Evolutionary conservation across 2,888 invertebrate species (phyloP).

Genomic region (Steinernema carpocapsae): DNA sequence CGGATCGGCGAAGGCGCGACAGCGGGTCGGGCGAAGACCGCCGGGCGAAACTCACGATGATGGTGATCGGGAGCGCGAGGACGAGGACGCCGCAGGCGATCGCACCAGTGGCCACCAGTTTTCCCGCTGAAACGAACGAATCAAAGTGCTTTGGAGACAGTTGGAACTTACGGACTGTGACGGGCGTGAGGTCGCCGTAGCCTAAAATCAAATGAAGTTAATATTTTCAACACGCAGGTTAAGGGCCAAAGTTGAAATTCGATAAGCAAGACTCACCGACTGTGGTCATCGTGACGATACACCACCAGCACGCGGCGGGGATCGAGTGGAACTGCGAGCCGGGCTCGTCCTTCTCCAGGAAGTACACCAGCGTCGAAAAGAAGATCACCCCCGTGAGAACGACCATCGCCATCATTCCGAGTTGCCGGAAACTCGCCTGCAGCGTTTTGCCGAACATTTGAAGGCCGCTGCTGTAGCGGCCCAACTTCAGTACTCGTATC

Average conservation of each 20-base stretch:
- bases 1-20: constrained; percentile 25
- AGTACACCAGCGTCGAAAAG: constrained; percentile 65
- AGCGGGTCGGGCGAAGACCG: background rate
- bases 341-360: constrained; percentile 65
- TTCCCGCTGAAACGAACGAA: constrained; percentile 57
- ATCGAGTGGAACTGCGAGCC: constrained; percentile 59
- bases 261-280: constrained; percentile 45
- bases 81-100: constrained; percentile 48
- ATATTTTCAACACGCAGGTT: constrained; percentile 8
- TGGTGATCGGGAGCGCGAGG: constrained; percentile 47
- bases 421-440: constrained; percentile 55
- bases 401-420: constrained; percentile 67
- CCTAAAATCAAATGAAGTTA: constrained; percentile 42
- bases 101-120: constrained; percentile 62
- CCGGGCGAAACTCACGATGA: constrained; percentile 51
- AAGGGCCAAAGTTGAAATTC: no score
- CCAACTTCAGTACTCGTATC: constrained; percentile 64
- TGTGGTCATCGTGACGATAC: constrained; percentile 64
- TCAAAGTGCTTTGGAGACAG: no score
- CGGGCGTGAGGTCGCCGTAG: constrained; percentile 61
- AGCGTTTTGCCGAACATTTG: constrained; percentile 67
- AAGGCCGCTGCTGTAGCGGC: constrained; percentile 62
- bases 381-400: constrained; percentile 65
- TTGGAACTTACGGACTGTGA: constrained; percentile 56
- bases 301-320: constrained; percentile 66